Percentiles rank a stretch among this genome's conserved stretches.
Conservation (phyloP, 92 coral and sea anemone species). For the Bergia sp. region DNA sequence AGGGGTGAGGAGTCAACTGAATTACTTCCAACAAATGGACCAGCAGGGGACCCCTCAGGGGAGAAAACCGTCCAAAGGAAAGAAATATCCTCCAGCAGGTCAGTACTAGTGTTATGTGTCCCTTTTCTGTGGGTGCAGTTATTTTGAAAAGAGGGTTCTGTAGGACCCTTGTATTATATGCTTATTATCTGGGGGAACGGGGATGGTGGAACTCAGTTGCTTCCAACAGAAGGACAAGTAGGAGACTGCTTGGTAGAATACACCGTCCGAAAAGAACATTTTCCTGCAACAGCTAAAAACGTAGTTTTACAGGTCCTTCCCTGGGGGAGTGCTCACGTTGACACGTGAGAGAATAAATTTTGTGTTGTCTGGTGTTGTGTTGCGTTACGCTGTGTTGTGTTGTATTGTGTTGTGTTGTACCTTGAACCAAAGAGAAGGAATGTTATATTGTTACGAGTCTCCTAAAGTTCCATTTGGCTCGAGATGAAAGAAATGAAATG, state of each 20-base stretch:
- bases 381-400: too few relatives aligned
- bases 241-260: background rate
- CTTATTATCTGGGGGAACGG: background rate
- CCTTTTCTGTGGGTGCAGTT: too few relatives aligned
- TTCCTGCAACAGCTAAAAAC: background rate
- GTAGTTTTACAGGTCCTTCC: background rate
- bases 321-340: too few relatives aligned
- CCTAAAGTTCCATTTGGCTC: background rate
- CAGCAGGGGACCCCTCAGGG: background rate
- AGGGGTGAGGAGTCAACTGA: conserved; percentile 51
- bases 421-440: too few relatives aligned
- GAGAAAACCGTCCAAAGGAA: background rate
- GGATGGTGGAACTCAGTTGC: conserved; percentile 21
- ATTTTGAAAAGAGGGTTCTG: too few relatives aligned
- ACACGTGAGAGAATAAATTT: too few relatives aligned
- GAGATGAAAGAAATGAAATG: background rate
- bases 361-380: too few relatives aligned
- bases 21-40: conserved; percentile 8
- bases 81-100: conserved; percentile 38
- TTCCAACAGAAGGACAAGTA: background rate
- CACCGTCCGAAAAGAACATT: background rate
- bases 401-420: too few relatives aligned
- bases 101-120: background rate
- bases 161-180: too few relatives aligned
- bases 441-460: too few relatives aligned